Evolutionary conservation across 2,888 invertebrate species (phyloP).

Genomic region (Stegophylla sp.): DNA sequence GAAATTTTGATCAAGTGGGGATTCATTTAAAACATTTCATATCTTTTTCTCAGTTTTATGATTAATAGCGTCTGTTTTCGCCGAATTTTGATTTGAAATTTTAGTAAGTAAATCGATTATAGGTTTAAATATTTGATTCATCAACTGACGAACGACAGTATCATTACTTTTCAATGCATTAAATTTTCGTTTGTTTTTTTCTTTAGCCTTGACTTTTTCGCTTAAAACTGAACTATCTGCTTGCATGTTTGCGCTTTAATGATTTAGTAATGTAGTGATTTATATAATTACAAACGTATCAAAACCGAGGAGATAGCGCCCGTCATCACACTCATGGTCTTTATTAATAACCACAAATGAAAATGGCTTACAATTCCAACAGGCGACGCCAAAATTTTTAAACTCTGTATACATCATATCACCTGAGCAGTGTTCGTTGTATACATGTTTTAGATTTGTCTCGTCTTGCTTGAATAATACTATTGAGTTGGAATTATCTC

Average conservation of each 20-base stretch:
- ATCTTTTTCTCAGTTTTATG: neutral
- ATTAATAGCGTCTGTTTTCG: neutral
- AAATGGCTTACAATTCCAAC: too few species aligned
- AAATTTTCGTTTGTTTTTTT: too few species aligned
- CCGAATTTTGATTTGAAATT: neutral
- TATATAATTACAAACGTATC: too few species aligned
- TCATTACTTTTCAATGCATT: too few species aligned
- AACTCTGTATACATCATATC: neutral
- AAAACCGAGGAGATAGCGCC: too few species aligned
- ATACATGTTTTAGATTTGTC: constrained; percentile 63
- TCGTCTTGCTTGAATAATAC: constrained; percentile 64
- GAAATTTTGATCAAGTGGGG: neutral
- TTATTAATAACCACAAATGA: too few species aligned
- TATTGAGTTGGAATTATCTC: constrained; percentile 64
- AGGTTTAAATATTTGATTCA: neutral
- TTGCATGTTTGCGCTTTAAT: too few species aligned
- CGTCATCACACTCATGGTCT: too few species aligned
- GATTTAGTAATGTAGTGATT: too few species aligned
- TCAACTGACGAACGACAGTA: neutral
- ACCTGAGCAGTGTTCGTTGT: constrained; percentile 54
- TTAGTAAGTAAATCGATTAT: neutral
- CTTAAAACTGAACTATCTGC: neutral
- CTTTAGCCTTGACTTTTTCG: too few species aligned
- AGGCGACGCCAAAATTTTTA: too few species aligned
- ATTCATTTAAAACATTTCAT: neutral